Base-by-base conservation (phyloP, 2,797 vertebrate genomes). In the Spinus pinus region DNA sequence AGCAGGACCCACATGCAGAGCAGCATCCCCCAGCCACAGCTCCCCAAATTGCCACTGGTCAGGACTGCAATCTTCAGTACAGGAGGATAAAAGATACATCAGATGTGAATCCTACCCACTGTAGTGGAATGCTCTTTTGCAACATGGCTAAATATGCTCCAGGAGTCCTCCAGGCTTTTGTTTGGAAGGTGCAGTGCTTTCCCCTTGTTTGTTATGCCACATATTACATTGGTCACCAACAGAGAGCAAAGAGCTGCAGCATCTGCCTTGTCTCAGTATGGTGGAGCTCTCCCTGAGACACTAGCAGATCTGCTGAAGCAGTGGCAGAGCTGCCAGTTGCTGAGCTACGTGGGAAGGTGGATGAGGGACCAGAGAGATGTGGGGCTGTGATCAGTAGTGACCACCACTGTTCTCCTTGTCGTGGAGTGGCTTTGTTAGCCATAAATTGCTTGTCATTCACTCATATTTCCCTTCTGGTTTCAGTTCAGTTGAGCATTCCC, bases 31-130 rank as follows among this genome's bases (percentile, higher is more conserved):
- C 53, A 35, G 30, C 16, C 46, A 23, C 10, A 41, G 21, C 21
- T 88, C 60, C 56, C 42, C 22, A 73, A 0, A 73, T 4, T 10
- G 19, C 39, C 44, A 3, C 33, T 28, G 61, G 5, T 31, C 22
- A 79, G 50, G 50, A 41, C 23, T 41, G 47, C 31, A 50, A 21
- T 24, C 15, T 47, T 77, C 39, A 17, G 41, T n/a, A n/a, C 61
- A 64, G 53, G 28, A 71, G 25, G 39, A 11, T 23, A 62, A 89
- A 62, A 89, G 6, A 39, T 58, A 13, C 35, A 30, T 41, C 30
- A 28, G 61, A 33, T 67, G 21, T 27, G 61, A 86, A 19, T 51
- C 20, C 47, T 44, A 47, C 14, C n/a, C 0, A 0, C 28, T 44
- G 57, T 66, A 49, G 31, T 13, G 27, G 51, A 4, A 7, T 22